Base-by-base conservation (phyloP, 2,113 vertebrate species). In the Nannospalax galili region DNA sequence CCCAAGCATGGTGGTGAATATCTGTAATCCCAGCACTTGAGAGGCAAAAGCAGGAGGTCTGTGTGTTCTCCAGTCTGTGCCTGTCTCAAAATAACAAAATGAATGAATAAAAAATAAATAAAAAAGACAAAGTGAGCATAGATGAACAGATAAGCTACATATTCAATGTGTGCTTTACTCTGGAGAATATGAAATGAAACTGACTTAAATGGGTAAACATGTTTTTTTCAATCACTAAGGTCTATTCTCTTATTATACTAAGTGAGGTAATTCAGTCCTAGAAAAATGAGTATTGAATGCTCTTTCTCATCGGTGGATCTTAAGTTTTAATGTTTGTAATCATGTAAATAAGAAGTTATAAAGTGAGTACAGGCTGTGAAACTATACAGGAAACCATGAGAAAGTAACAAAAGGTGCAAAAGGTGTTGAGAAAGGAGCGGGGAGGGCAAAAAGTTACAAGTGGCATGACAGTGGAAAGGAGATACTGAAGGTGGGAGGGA, bases 221-320 rank as follows among this genome's bases (percentile, higher is more conserved):
- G 24, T 2, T 74, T 72, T 78, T 94, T 91, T 90, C 48, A 89
- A 69, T 17, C 28, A 94, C 84, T 92, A 85, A 95, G 32, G 64
- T 91, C 85, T 88, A 91, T 12, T 89, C 78, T 35, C 40, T 48
- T 81, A 42, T 14, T 14, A n/a, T 26, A 58, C 24, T 40, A 81
- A 40, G 7, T 26, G 52, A 60, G 78, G 26, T 26, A 80, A 37
- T 37, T 26, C 35, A 62, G 56, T 12, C 7, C 60, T n/a, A 81
- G 56, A 37, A 60, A 62, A 62, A 40, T 22, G 60, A 40, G n/a
- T 24, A 81, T 60, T 35, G 16, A 22, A 17, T 40, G 24, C 24
- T 81, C n/a, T 62, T 56, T 30, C 58, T 26, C 56, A 9, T 62
- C 7, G 19, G 3, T 37, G 20, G 35, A 80, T 80, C 11, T n/a